Percentiles rank a stretch among this genome's conserved stretches.
phyloP scores from a whole-genome alignment of 2,888 invertebrate genomes.

The Sesia apiformis region DNA sequence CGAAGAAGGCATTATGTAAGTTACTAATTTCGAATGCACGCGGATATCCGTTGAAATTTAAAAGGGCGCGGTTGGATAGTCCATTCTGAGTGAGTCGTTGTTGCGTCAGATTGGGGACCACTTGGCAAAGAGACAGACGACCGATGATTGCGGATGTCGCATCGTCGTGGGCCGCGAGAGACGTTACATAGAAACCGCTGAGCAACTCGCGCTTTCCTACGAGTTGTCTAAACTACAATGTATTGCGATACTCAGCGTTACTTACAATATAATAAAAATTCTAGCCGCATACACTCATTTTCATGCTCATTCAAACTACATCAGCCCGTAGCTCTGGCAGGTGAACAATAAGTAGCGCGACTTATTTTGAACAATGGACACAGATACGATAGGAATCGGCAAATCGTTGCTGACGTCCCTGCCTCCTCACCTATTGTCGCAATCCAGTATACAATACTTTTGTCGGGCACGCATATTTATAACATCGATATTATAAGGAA shows the following conservation, averaged over 20 bases:
- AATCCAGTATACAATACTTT: slow-evolving; percentile 25
- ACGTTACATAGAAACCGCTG: no score
- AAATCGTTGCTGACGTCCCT: slow-evolving; percentile 56
- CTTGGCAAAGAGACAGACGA: slow-evolving; percentile 1
- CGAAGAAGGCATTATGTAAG: not conserved
- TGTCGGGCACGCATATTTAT: slow-evolving; percentile 40
- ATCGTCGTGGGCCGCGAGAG: not conserved
- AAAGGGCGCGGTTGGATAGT: slow-evolving; percentile 14
- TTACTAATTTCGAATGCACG: slow-evolving; percentile 16
- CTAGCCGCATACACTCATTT: slow-evolving; percentile 23
- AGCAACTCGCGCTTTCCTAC: no score
- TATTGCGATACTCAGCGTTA: slow-evolving; percentile 1
- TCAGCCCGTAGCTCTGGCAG: slow-evolving; percentile 35
- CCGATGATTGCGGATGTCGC: slow-evolving; percentile 4
- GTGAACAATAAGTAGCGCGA: slow-evolving; percentile 63
- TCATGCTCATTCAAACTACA: not conserved
- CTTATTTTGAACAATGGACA: slow-evolving; percentile 70
- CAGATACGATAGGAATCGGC: slow-evolving; percentile 64
- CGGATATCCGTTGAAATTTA: slow-evolving; percentile 23
- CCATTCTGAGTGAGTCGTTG: not conserved
- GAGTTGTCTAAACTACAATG: not conserved
- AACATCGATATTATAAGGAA: slow-evolving; percentile 23
- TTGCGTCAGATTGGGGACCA: slow-evolving; percentile 2
- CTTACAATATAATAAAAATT: slow-evolving; percentile 27
- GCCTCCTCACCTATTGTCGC: slow-evolving; percentile 39